These are phyloP conservation scores for Drosophila pseudoananassae DNA, from an alignment of 1,140 invertebrate genomes.

Conservation along the genomic window DNA sequence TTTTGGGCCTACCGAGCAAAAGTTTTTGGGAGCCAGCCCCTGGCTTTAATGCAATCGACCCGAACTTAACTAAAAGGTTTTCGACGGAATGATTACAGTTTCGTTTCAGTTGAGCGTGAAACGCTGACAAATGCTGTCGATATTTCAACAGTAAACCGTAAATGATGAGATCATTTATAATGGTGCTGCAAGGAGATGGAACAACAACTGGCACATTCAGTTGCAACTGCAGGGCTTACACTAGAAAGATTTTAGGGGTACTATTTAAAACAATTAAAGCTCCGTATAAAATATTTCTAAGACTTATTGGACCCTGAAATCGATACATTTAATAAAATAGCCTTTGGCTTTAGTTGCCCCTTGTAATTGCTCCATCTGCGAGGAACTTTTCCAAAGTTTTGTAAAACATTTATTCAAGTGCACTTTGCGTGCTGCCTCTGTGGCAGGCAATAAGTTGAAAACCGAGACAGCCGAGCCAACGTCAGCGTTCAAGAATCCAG, in stretches of 20 bases:
- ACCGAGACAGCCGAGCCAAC: constrained; percentile 49
- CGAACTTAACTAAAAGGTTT: constrained; percentile 3
- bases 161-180: constrained; percentile 75
- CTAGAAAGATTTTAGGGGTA: background rate
- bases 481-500: constrained; percentile 46
- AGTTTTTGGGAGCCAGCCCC: constrained; percentile 40
- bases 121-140: constrained; percentile 75
- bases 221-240: constrained; percentile 18
- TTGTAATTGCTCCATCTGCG: too few species aligned
- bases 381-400: background rate
- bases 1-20: constrained; percentile 45
- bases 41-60: constrained; percentile 30
- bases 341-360: too few species aligned
- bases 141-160: constrained; percentile 68
- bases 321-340: too few species aligned
- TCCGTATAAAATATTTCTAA: too few species aligned
- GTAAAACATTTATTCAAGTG: constrained; percentile 26
- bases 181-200: constrained; percentile 38
- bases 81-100: constrained; percentile 18
- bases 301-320: too few species aligned
- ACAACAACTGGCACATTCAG: constrained; percentile 13
- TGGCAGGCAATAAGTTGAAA: constrained; percentile 65
- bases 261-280: too few species aligned
- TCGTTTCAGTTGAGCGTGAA: constrained; percentile 38
- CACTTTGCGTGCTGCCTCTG: constrained; percentile 44